These are phyloP conservation scores for Dipodomys merriami DNA, from an alignment of 2,113 vertebrate species.

Conservation along the genomic window DNA sequence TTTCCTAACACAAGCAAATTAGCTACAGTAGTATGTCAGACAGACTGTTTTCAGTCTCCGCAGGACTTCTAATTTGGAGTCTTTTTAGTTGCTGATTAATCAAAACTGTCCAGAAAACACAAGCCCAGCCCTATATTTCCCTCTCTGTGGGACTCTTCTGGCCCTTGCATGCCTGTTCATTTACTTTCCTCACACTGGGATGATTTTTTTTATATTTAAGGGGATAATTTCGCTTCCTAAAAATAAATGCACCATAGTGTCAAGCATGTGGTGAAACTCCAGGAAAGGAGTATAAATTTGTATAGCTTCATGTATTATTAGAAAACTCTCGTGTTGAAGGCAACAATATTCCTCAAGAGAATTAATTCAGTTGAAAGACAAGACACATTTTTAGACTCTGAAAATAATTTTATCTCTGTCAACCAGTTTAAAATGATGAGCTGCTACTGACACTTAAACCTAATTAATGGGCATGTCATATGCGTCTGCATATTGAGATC, in stretches of 20 bases:
- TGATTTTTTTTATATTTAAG: neutral
- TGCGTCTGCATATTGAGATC: conserved; percentile 22
- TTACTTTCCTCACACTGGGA: conserved; percentile 32
- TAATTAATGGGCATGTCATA: conserved; percentile 15
- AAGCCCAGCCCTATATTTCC: neutral
- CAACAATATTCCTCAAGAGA: neutral
- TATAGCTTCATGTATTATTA: neutral
- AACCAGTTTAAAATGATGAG: conserved; percentile 18
- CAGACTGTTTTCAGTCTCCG: conserved; percentile 23
- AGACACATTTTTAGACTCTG: neutral
- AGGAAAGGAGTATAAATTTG: conserved; percentile 2
- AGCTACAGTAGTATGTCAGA: conserved; percentile 27
- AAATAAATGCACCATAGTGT: conserved; percentile 2
- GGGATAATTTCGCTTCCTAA: conserved; percentile 41
- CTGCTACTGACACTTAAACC: conserved; percentile 7
- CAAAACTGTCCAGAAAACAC: conserved; percentile 44
- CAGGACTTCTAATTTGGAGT: conserved; percentile 52
- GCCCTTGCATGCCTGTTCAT: neutral
- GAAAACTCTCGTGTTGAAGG: neutral
- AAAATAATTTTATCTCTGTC: conserved; percentile 27
- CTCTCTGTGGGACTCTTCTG: neutral
- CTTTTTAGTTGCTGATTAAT: conserved; percentile 36
- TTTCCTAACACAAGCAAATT: conserved; percentile 72
- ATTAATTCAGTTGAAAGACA: conserved; percentile 5
- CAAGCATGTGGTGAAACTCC: neutral